phyloP scores from a whole-genome alignment of 2,113 vertebrate species.

The Loxodonta africana region DNA sequence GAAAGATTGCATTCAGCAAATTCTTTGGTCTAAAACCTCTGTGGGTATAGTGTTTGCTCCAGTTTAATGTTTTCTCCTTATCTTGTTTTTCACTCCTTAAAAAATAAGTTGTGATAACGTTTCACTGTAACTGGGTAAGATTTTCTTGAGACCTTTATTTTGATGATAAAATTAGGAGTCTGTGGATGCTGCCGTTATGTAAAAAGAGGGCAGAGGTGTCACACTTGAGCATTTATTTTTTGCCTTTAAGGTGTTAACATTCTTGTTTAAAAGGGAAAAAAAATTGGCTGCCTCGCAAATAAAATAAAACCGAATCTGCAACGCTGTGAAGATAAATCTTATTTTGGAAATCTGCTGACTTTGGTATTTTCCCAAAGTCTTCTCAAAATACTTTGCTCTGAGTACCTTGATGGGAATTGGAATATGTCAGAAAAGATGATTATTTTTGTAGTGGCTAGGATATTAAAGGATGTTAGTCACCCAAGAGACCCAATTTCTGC shows the following conservation, averaged over 20 bases:
- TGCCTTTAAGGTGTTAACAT: background rate
- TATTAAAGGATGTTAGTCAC: constrained; percentile 53
- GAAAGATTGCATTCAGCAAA: background rate
- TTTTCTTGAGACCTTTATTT: constrained; percentile 42
- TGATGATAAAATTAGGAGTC: constrained; percentile 29
- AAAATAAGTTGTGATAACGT: constrained; percentile 32
- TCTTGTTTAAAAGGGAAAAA: constrained; percentile 57
- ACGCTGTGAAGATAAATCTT: constrained; percentile 67
- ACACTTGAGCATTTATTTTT: constrained; percentile 1
- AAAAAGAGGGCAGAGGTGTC: background rate
- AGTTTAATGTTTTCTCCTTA: constrained; percentile 33
- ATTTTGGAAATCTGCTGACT: constrained; percentile 76
- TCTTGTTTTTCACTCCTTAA: background rate
- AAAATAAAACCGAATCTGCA: constrained; percentile 59
- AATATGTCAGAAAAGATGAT: constrained; percentile 57
- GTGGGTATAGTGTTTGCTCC: background rate
- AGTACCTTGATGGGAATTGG: constrained; percentile 51
- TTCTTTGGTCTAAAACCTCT: constrained; percentile 4
- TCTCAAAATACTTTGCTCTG: constrained; percentile 45
- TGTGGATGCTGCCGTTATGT: background rate
- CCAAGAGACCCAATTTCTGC: constrained; percentile 50
- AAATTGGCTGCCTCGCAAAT: constrained; percentile 57
- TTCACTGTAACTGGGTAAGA: constrained; percentile 42
- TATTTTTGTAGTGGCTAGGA: constrained; percentile 54
- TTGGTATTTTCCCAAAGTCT: constrained; percentile 68